Evolutionary conservation across 2,888 invertebrate species (phyloP).

Genomic region (Lampropteryx suffumata): DNA sequence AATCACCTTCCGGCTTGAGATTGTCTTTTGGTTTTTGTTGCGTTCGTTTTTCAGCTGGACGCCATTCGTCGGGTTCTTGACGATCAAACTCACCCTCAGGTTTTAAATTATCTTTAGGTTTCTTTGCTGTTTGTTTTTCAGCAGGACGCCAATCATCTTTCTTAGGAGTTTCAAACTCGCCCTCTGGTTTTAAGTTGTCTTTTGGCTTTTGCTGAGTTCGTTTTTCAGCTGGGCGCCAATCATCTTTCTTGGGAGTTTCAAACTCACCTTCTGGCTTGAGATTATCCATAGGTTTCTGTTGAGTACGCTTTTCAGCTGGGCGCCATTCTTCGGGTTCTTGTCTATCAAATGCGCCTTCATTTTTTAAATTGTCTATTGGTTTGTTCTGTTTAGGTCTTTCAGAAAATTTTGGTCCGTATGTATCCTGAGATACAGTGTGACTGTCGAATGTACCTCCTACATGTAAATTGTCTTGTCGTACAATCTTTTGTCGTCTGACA

Average conservation of each 20-base stretch:
- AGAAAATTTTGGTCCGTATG: conserved; percentile 59
- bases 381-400: conserved; percentile 78
- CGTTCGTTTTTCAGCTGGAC: conserved; percentile 64
- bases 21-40: conserved; percentile 73
- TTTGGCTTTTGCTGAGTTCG: conserved; percentile 34
- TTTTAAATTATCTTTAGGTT: conserved; percentile 82
- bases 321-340: conserved; percentile 63
- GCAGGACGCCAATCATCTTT: conserved; percentile 57
- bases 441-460: conserved; percentile 79
- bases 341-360: conserved; percentile 76
- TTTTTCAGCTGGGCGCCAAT: conserved; percentile 46
- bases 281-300: conserved; percentile 77
- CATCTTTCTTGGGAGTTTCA: conserved; percentile 62
- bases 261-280: conserved; percentile 82
- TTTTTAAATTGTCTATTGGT: conserved; percentile 82
- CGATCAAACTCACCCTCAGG: conserved; percentile 83
- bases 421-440: conserved; percentile 65
- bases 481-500: conserved; percentile 67
- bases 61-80: conserved; percentile 66
- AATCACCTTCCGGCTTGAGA: conserved; percentile 45
- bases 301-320: conserved; percentile 65
- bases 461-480: conserved; percentile 74
- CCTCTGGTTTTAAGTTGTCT: conserved; percentile 82
- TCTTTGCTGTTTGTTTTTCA: conserved; percentile 61
- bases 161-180: conserved; percentile 76